Base-by-base conservation (phyloP, 2,888 invertebrate genomes). In the Lathronympha strigana region DNA sequence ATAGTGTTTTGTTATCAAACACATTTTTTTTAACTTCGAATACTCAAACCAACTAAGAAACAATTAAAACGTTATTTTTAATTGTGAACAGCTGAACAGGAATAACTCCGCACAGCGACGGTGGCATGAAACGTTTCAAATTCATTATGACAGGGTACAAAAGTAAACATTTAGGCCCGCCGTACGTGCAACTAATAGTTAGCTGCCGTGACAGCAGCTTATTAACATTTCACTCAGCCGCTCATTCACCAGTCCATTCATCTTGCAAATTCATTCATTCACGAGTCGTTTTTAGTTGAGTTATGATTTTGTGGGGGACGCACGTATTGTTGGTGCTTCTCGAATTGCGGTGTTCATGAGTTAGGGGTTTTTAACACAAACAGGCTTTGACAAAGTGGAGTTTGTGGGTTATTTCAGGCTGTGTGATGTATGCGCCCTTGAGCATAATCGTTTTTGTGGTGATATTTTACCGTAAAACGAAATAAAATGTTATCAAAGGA, bases 161-260 rank as follows among this genome's bases (percentile, higher is more conserved):
- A 53, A 21, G 33, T 21, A 36, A 53, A 23, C 53, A 23, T 36
- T 53, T 36, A 23, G 33, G 58, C 33, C 23, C 17, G n/a, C 45
- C 15, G 57, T 60, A 53, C 58, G 31, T 31, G 15, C 43, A 17
- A 53, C 28, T 62, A 63, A 63, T 63, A 63, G 62, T 55, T 19
- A 36, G 36, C 55, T 63, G 63, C 54, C 63, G 55, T 57, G 63
- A 31, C 55, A 13, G 55, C 9, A 23, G 38, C 57, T 63, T 63
- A 57, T 63, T 57, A 63, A 63, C 63, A 63, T 63, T 63, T 63
- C 63, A 63, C 57, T 51, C 51, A 33, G 23, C 33, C 61, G 9
- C 38, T 47, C 63, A 63, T 63, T 63, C 57, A 57, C 63, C 33
- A 55, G 36, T 51, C 50, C 63, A 63, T 63, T 63, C 63, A 63